A percentile compares a stretch with the other conserved stretches of the same genome.
Conservation (phyloP, 2,797 vertebrate species). For the Cyclura pinguis region DNA sequence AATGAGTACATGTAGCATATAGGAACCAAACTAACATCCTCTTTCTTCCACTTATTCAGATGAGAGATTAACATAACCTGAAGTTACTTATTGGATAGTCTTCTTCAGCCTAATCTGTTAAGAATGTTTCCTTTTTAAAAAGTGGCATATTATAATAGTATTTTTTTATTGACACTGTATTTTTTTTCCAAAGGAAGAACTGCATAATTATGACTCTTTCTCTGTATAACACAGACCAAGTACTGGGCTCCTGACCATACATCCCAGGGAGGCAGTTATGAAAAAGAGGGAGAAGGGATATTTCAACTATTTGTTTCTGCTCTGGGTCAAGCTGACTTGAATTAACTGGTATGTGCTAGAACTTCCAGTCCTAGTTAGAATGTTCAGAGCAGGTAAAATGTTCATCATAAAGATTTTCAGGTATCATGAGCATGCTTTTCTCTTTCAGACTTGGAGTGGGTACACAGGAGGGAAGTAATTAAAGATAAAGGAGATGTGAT, state of each 20-base stretch:
- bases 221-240: neutral
- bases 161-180: neutral
- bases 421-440: neutral
- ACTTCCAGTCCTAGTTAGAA: constrained; percentile 1
- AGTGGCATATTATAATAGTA: neutral
- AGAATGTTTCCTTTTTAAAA: neutral
- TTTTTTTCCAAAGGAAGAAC: neutral
- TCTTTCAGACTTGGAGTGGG: neutral
- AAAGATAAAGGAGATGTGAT: neutral
- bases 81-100: neutral
- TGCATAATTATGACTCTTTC: neutral
- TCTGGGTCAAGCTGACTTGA: neutral
- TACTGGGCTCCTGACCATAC: neutral
- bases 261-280: neutral
- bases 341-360: constrained; percentile 12
- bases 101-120: neutral
- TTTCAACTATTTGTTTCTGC: neutral
- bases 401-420: neutral
- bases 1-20: neutral
- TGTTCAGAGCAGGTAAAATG: neutral
- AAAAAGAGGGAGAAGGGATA: neutral
- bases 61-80: neutral
- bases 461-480: neutral
- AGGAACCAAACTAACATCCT: neutral
- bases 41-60: neutral